Conservation (phyloP, 2,113 vertebrate species). For the Turnix velox region DNA sequence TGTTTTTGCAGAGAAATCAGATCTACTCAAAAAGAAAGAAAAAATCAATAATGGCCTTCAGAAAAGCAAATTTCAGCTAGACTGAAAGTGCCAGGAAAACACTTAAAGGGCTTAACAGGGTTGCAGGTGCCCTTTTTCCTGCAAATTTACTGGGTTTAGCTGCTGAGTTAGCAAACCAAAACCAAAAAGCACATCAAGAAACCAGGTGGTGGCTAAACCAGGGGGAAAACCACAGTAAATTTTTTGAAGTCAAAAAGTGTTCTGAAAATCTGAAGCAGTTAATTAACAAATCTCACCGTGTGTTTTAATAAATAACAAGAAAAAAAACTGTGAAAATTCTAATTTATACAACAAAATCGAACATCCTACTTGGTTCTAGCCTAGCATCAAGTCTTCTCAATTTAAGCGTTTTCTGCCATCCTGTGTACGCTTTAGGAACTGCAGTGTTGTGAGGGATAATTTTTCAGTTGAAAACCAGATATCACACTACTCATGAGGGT, state of each 20-base stretch:
- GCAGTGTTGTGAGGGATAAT: not conserved
- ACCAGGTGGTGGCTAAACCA: not conserved
- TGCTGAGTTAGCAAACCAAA: not conserved
- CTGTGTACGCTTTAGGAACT: slow-evolving; percentile 51
- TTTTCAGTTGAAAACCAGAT: not conserved
- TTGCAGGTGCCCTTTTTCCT: not conserved
- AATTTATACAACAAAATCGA: not conserved
- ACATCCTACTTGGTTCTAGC: not conserved
- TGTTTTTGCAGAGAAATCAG: not conserved
- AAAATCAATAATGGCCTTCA: not conserved
- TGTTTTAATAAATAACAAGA: not conserved
- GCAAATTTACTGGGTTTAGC: not conserved
- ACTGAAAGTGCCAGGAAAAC: not conserved
- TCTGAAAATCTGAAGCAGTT: not conserved
- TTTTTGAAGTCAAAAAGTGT: not conserved
- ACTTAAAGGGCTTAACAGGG: not conserved
- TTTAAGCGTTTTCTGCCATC: slow-evolving; percentile 71
- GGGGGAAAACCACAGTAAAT: not conserved
- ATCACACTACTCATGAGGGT: not conserved
- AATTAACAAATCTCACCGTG: not conserved
- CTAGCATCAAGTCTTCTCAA: not conserved
- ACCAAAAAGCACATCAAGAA: not conserved
- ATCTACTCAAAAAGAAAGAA: not conserved
- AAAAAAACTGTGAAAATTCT: not conserved
- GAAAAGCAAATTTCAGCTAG: not conserved